These are phyloP conservation scores for Bubo blakistoni DNA, from an alignment of 2,113 vertebrate genomes.

Conservation along the genomic window DNA sequence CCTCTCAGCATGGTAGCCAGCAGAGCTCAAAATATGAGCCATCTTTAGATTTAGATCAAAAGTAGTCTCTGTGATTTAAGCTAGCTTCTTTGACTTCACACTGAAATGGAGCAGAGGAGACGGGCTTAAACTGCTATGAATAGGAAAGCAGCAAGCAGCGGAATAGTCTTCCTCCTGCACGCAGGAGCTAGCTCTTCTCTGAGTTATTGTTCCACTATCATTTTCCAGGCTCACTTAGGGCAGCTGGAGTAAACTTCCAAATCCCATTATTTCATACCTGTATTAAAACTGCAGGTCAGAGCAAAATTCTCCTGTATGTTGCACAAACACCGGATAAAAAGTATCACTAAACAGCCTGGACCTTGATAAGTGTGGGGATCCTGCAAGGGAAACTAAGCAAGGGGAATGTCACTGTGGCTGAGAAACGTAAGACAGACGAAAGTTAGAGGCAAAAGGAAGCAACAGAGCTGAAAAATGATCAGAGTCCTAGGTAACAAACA, in stretches of 20 bases:
- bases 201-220: background rate
- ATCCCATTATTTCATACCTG: background rate
- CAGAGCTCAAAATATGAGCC: background rate
- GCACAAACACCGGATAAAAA: background rate
- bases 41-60: background rate
- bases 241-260: background rate
- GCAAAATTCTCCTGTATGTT: rapidly evolving
- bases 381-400: background rate
- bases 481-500: background rate
- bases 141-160: background rate
- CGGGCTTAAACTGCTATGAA: background rate
- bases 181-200: background rate
- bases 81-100: background rate
- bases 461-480: background rate
- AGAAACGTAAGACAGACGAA: background rate
- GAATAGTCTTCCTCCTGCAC: background rate
- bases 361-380: background rate
- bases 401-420: background rate
- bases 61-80: background rate
- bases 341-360: background rate
- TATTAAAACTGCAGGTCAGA: background rate
- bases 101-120: background rate
- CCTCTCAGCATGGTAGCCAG: background rate
- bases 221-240: background rate
- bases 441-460: background rate